Evolutionary conservation across 2,797 vertebrate genomes (phyloP).

Genomic region (Myotis pilosus): DNA sequence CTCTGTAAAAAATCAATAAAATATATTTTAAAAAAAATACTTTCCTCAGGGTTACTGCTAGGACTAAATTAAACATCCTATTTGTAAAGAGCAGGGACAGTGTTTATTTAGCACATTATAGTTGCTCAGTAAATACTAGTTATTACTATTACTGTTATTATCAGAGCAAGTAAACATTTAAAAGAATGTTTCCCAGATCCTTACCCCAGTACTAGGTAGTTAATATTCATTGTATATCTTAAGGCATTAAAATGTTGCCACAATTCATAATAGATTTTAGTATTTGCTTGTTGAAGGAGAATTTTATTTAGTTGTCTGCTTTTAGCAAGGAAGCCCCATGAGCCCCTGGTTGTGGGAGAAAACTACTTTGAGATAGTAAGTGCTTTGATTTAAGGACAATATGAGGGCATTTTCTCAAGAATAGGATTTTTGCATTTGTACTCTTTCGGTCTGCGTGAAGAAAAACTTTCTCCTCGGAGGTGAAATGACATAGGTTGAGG

Average conservation of each 20-base stretch:
- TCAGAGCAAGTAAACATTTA: slow-evolving; percentile 41
- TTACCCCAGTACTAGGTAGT: not conserved
- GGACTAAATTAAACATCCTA: not conserved
- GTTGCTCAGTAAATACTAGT: not conserved
- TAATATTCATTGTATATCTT: slow-evolving; percentile 44
- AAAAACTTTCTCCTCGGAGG: not conserved
- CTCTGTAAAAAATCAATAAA: too few species aligned
- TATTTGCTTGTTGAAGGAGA: slow-evolving; percentile 16
- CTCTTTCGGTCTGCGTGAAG: not conserved
- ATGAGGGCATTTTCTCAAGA: slow-evolving; percentile 34
- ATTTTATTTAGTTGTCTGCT: not conserved
- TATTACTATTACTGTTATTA: slow-evolving; percentile 1
- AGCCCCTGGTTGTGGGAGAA: not conserved
- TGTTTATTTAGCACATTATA: slow-evolving; percentile 39
- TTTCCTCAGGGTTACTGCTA: not conserved
- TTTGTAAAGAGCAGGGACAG: slow-evolving; percentile 12
- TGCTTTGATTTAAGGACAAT: slow-evolving; percentile 31
- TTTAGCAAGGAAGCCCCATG: not conserved
- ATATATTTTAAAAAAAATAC: too few species aligned
- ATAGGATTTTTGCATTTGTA: not conserved
- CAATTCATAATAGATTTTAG: not conserved
- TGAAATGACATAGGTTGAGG: not conserved
- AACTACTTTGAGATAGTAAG: not conserved
- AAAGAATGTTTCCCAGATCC: slow-evolving; percentile 27
- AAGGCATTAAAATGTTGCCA: slow-evolving; percentile 21